Evolutionary conservation across 2,797 vertebrate genomes (phyloP).

Genomic region (Lepilemur septentrionalis): DNA sequence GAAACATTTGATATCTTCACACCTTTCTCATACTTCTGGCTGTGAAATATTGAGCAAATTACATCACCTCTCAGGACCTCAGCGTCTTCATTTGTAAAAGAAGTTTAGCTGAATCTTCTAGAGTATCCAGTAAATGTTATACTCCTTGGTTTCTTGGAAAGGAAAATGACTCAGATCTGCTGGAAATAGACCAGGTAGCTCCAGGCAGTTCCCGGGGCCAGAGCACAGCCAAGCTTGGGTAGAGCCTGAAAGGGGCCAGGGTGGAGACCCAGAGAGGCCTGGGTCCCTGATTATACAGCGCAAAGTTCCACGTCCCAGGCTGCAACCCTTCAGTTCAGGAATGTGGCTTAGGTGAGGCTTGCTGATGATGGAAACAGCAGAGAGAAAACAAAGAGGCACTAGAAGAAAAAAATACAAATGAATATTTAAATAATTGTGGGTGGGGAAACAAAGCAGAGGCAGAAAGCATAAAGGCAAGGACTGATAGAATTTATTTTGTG

Average conservation of each 20-base stretch:
- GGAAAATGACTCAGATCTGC: slow-evolving; percentile 72
- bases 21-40: not conserved
- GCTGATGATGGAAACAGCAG: not conserved
- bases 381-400: not conserved
- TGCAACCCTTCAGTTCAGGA: slow-evolving; percentile 38
- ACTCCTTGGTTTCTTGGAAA: slow-evolving; percentile 71
- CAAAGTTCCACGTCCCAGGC: not conserved
- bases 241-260: not conserved
- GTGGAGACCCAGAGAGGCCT: slow-evolving; percentile 28
- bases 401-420: not conserved
- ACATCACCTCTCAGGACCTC: slow-evolving; percentile 37
- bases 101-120: slow-evolving; percentile 51
- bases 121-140: slow-evolving; percentile 66
- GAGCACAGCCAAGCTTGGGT: slow-evolving; percentile 41
- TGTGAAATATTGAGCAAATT: slow-evolving; percentile 28
- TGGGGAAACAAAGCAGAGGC: not conserved
- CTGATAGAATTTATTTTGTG: not conserved
- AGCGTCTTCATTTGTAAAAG: slow-evolving; percentile 42
- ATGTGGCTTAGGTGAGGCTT: slow-evolving; percentile 12
- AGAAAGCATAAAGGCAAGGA: not conserved
- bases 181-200: slow-evolving; percentile 67
- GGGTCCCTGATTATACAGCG: not conserved
- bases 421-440: slow-evolving; percentile 21
- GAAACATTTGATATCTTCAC: not conserved
- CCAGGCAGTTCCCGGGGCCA: slow-evolving; percentile 29